A percentile compares a stretch with the other conserved stretches of the same genome.
Conservation (phyloP, 1,140 invertebrate genomes). For the Delia radicum region DNA sequence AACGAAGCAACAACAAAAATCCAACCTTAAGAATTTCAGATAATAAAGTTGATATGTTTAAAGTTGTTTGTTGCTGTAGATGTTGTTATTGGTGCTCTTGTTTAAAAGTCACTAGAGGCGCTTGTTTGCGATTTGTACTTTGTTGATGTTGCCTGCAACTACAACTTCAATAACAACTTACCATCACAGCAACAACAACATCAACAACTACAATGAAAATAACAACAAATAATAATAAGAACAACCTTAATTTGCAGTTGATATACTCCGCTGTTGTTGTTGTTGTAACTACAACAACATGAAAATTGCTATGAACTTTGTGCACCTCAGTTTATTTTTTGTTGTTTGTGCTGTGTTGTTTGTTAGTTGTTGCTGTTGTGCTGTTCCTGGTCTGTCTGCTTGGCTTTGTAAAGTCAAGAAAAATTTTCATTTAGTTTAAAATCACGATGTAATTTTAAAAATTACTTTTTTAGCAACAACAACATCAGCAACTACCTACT, state of each 20-base stretch:
- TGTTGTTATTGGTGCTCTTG: conserved; percentile 26
- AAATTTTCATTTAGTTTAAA: conserved; percentile 49
- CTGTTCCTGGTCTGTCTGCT: not conserved
- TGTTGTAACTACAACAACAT: conserved; percentile 2
- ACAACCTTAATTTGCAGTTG: conserved; percentile 18
- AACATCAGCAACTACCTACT: not conserved
- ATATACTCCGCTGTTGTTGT: not conserved
- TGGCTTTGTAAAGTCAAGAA: conserved; percentile 2
- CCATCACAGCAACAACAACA: conserved; percentile 27
- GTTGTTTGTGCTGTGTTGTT: not conserved
- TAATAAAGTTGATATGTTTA: conserved; percentile 21
- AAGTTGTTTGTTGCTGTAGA: conserved; percentile 27
- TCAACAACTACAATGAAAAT: conserved; percentile 7
- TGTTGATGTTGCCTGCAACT: conserved; percentile 35
- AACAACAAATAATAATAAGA: conserved; percentile 14
- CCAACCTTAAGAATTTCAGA: conserved; percentile 19
- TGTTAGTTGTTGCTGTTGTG: not conserved
- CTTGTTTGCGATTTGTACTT: conserved; percentile 32
- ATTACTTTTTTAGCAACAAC: conserved; percentile 36
- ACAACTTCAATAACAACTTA: conserved; percentile 37
- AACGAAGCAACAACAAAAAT: not conserved
- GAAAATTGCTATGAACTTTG: conserved; percentile 54
- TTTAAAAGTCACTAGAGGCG: conserved; percentile 29
- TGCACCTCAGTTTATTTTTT: conserved; percentile 36
- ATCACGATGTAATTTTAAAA: conserved; percentile 56